Base-by-base conservation (phyloP, 2,113 vertebrate genomes). In the Theristicus caerulescens region DNA sequence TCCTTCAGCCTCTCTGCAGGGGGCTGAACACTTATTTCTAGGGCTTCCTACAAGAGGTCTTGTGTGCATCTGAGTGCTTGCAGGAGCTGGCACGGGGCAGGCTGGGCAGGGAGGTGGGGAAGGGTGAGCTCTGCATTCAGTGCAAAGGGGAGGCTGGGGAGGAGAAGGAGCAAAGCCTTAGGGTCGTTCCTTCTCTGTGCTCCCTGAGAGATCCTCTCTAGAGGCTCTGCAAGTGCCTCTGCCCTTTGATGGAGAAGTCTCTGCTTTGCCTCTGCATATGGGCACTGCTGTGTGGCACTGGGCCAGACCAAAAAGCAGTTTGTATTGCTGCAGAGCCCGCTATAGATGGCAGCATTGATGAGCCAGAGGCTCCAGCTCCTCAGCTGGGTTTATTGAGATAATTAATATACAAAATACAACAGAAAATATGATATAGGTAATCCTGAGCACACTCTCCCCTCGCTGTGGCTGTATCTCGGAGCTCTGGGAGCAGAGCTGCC, bases 301-400 rank as follows among this genome's bases (percentile, higher is more conserved):
- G 80, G 27, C 46, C 58, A 10, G 74, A 11, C 7, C 72, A 6
- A 2, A 6, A 21, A 13, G 57, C 44, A 1, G 24, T 20, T 25
- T 11, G 82, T 26, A 4, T 13, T 92, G 86, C 93, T 25, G 74
- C 70, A 1, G 9, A 91, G 80, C 11, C 82, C 27, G 42, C 97
- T 94, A 92, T 94, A 97, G 97, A 91, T 97, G 97, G 97, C 97
- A 97, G 97, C 89, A 96, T 97, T 64, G 95, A 38, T n/a, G 95
- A 97, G 93, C 82, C 71, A 36, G 90, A 92, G 67, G 78, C 89
- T 38, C 38, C 74, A 4, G 49, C 81, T 65, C 31, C 91, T 72
- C 67, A 13, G 51, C 65, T 26, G 77, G 27, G 26, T 18, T 49
- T 24, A 0, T 7, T 1, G 67, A 31, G 83, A n/a, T 51, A 34